A percentile compares a stretch with the other conserved stretches of the same genome.
Conservation (phyloP, 1,140 invertebrate genomes). For the Stegodyphus mimosarum region DNA sequence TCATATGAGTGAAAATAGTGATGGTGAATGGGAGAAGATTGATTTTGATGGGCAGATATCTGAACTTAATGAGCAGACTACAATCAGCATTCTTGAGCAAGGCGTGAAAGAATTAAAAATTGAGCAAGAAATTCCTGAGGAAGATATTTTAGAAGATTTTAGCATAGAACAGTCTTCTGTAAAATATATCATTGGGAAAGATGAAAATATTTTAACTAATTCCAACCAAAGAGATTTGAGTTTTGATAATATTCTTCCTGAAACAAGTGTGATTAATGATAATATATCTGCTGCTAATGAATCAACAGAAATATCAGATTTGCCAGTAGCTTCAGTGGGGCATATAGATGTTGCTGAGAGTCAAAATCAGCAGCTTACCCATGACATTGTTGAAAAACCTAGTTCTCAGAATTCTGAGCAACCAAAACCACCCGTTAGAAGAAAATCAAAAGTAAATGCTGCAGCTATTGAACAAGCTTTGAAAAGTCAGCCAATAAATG, state of each 20-base stretch:
- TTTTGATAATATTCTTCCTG: neutral
- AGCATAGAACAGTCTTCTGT: neutral
- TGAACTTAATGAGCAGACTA: neutral
- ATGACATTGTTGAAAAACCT: too few relatives aligned
- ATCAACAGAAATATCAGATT: too few relatives aligned
- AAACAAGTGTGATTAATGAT: too few relatives aligned
- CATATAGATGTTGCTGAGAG: too few relatives aligned
- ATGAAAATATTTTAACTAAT: neutral
- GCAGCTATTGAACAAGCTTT: conserved; percentile 49
- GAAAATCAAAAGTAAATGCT: conserved; percentile 51
- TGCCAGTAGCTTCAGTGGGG: too few relatives aligned
- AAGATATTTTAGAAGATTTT: neutral
- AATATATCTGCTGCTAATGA: too few relatives aligned
- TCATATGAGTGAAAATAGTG: neutral
- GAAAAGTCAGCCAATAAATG: conserved; percentile 17
- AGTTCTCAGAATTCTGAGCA: neutral
- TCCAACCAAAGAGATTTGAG: neutral
- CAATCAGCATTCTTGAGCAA: too few relatives aligned
- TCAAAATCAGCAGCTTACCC: too few relatives aligned
- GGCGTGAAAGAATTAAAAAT: too few relatives aligned
- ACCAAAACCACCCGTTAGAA: conserved; percentile 38
- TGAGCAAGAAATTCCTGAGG: neutral
- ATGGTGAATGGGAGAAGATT: conserved; percentile 55
- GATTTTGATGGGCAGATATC: conserved; percentile 18
- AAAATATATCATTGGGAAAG: neutral